Conservation (phyloP, 2,888 invertebrate species). For the Ichneumoninae sp. region DNA sequence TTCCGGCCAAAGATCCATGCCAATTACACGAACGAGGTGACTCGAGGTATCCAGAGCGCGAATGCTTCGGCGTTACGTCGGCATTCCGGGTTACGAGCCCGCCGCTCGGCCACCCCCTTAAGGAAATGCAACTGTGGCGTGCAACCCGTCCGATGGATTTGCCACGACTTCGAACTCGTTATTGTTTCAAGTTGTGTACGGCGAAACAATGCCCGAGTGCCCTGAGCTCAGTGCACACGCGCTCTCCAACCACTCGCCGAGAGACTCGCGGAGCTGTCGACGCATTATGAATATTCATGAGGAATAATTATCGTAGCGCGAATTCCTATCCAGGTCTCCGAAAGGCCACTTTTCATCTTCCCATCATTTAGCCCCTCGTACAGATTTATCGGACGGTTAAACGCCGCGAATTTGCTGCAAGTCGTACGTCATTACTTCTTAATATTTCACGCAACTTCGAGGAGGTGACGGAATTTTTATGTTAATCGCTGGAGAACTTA, state of each 20-base stretch:
- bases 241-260: conserved; percentile 20
- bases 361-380: conserved; percentile 6
- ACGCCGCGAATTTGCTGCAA: neutral
- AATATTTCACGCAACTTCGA: neutral
- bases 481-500: neutral
- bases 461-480: neutral
- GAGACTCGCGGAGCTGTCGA: conserved; percentile 34
- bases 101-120: conserved; percentile 54
- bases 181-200: neutral
- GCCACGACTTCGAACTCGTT: conserved; percentile 8
- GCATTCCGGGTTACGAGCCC: conserved; percentile 66
- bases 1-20: conserved; percentile 80
- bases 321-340: conserved; percentile 35
- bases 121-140: conserved; percentile 23
- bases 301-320: conserved; percentile 37
- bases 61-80: conserved; percentile 72
- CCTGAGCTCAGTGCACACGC: conserved; percentile 41
- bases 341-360: conserved; percentile 39
- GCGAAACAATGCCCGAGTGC: conserved; percentile 56
- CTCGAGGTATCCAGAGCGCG: conserved; percentile 81
- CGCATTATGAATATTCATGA: conserved; percentile 46
- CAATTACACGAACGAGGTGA: conserved; percentile 81
- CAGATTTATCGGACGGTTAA: neutral
- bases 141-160: neutral
- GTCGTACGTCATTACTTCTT: neutral